Conservation (phyloP, 2,113 vertebrate genomes). For the Melanerpes formicivorus region DNA sequence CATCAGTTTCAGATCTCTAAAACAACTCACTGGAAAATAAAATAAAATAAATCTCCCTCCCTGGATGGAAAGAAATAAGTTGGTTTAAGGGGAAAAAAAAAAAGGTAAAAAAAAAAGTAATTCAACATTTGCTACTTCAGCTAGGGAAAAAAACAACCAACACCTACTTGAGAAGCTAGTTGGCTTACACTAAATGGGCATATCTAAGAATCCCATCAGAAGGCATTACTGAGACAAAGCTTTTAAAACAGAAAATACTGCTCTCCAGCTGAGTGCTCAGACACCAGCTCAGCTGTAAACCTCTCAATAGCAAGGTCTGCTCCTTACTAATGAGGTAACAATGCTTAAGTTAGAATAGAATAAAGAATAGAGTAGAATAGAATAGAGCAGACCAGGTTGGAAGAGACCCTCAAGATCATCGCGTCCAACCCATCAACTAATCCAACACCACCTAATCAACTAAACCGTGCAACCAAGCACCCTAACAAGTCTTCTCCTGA, state of each 20-base stretch:
- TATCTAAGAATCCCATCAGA: background rate
- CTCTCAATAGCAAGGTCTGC: background rate
- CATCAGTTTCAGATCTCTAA: slow-evolving; percentile 52
- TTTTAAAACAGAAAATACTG: background rate
- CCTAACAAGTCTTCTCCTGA: too few relatives aligned
- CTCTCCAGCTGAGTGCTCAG: background rate
- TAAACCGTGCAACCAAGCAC: too few relatives aligned
- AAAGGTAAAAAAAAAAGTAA: background rate
- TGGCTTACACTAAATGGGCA: background rate
- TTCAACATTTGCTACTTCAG: background rate
- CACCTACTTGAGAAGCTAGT: background rate
- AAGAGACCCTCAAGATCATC: too few relatives aligned
- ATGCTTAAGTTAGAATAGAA: background rate
- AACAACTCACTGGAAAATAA: slow-evolving; percentile 1
- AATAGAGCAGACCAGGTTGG: too few relatives aligned
- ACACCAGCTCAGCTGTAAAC: background rate
- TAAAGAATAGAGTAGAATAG: too few relatives aligned
- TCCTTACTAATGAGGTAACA: background rate
- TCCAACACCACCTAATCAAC: too few relatives aligned
- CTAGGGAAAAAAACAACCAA: background rate
- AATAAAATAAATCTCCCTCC: background rate
- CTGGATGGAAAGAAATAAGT: background rate
- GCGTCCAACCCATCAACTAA: too few relatives aligned
- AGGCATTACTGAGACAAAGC: background rate
- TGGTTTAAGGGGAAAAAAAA: background rate